Evolutionary conservation across 1,140 invertebrate genomes (phyloP).

Genomic region (Penaeus vannamei): DNA sequence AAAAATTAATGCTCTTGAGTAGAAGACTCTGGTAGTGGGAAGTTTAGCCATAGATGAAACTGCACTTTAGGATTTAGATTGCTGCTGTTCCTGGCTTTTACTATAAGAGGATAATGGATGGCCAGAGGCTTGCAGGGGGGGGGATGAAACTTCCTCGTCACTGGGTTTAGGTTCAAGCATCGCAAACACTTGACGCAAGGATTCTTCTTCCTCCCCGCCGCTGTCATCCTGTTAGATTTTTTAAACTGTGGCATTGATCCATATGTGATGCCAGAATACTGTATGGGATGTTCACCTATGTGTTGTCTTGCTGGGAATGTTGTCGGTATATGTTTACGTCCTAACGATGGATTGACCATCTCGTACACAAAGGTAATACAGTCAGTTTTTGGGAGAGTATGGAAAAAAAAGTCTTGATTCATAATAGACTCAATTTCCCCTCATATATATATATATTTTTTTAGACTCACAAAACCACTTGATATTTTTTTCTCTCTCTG

Average conservation of each 20-base stretch:
- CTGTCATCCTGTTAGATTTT: conserved; percentile 35
- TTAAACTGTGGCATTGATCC: conserved; percentile 54
- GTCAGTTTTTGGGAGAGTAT: no score
- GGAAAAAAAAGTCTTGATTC: no score
- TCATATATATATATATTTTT: no score
- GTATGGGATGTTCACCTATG: conserved; percentile 58
- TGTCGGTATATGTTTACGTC: conserved; percentile 52
- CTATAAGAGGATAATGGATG: conserved; percentile 41
- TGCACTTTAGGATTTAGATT: conserved; percentile 47
- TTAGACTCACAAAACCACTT: no score
- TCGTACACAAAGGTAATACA: no score
- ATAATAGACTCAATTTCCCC: no score
- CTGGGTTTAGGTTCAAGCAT: not conserved
- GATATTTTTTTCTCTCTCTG: no score
- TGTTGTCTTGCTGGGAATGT: conserved; percentile 63
- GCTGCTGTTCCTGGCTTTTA: conserved; percentile 51
- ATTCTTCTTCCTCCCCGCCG: no score
- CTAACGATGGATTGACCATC: not conserved
- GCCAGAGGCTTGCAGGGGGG: conserved; percentile 8
- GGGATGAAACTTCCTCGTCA: not conserved
- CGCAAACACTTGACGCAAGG: no score
- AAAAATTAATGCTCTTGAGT: conserved; percentile 12
- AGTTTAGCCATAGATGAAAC: conserved; percentile 45
- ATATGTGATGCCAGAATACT: conserved; percentile 54
- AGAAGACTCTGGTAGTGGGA: conserved; percentile 38